Evolutionary conservation across 2,888 invertebrate genomes (phyloP), one percentile per base, ranked within the genome.

Genomic region (Drosophila emarginata): DNA sequence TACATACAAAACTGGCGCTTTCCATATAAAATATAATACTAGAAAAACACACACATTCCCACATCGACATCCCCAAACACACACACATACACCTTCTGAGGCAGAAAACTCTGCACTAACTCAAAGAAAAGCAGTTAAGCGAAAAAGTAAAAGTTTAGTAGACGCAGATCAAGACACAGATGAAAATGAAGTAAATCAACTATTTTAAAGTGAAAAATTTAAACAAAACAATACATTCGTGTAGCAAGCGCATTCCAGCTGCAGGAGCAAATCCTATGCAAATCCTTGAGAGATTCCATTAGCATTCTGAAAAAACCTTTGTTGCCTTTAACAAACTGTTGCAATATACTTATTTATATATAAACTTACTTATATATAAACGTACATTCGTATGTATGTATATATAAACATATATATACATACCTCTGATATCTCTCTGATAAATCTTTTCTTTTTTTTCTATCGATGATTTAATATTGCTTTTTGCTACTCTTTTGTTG

Each of bases 1-100:
- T 57, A 63, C 69, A 79, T 71, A 82, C 79, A 82, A 80, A 87
- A 87, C 80, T 87, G 82, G 82, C 88, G 82, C 82, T 83, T 87
- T 85, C 88, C 82, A 89, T 87, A 87, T 80, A 18, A 45, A 21
- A 15, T 89, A 83, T 72, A 71, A 78, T 82, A 79, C 80, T 78
- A 82, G 73, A 67, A 62, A 69, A 39, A 62, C 50, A 60, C 5
- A 28, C 21, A 56, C 40, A 53, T 26, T 40, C 32, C 50, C 66
- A 62, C 68, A 73, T 58, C 26, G 40, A 61, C 70, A 58, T 32
- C 11, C 32, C 1, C 28, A 37, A 57, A 23, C 60, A 51, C 65
- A 72, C 57, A 52, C 71, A 57, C 51, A 61, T 50, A 52, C 60
- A 68, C 60, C 63, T 63, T 68, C 69, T 77, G 61, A 65, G 52